Evolutionary conservation across 2,888 invertebrate genomes (phyloP), one percentile per base, ranked within the genome.

Genomic region (Orthonychiurus folsomi): DNA sequence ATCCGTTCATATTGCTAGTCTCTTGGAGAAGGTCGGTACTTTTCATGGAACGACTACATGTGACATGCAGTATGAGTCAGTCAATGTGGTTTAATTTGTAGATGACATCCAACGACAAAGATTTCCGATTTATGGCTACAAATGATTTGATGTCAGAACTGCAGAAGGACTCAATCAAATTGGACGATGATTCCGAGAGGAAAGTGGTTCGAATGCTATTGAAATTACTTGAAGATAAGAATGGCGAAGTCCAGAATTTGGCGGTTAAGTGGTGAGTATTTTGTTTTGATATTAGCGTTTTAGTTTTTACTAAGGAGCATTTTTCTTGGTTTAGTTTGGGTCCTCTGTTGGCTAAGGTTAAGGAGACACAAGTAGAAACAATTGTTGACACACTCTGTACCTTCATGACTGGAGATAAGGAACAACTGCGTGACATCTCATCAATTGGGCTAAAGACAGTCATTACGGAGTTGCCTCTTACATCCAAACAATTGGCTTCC

Each of bases 91-190:
- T 56, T 27, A 5, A 56, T 28, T 27, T 47, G 5, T 48, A 93
- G 93, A 93, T 94, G 93, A 91, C 91, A 74, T 93, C 93, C 68
- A 89, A 86, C 73, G 93, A 94, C 79, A 97, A 97, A 81, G 99
- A 99, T 80, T 99, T 96, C 78, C 86, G 99, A 68, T 99, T 99
- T 80, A 99, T 99, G 99, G 99, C 99, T 66, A 96, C 97, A 68
- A 99, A 97, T 80, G 99, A 99, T 83, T 81, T 99, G 76, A 99
- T 99, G 95, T 88, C 89, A 63, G 99, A 99, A 79, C 81, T 99
- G 68, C 95, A 97, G 80, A 96, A 95, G 78, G 96, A 97, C 78
- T 95, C 93, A 75, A 96, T 99, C 73, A 97, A 96, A 79, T 80
- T 99, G 69, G 99, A 99, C 78, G 99, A 99, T 81, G 97, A 99